Evolutionary conservation across 2,113 vertebrate genomes (phyloP).

Genomic region (Ptyas mucosa): DNA sequence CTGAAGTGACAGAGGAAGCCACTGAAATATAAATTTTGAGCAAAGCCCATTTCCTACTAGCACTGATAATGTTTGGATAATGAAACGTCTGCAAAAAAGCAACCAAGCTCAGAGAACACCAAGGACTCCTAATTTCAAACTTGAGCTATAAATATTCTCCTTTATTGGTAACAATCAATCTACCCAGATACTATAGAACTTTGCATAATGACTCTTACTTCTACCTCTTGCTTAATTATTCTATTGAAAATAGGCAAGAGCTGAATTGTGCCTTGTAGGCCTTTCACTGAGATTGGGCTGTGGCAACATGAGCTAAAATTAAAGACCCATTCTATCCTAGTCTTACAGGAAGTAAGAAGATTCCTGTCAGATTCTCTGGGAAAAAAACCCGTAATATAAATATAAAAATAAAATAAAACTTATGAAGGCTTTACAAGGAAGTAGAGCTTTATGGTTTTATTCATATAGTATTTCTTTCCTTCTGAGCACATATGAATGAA

Average conservation of each 20-base stretch:
- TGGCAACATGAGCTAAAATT: background rate
- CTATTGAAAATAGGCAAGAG: background rate
- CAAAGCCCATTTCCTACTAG: background rate
- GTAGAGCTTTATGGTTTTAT: background rate
- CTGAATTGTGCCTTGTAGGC: background rate
- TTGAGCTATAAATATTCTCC: background rate
- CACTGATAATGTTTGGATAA: background rate
- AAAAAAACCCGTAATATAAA: background rate
- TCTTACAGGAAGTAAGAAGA: background rate
- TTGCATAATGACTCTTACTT: background rate
- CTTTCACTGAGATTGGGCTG: background rate
- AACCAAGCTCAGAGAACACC: background rate
- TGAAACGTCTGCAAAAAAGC: background rate
- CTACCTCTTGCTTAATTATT: background rate
- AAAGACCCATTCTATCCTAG: background rate
- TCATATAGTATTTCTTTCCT: background rate
- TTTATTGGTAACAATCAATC: background rate
- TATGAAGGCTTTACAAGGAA: background rate
- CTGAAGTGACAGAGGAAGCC: background rate
- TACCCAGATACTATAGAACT: background rate
- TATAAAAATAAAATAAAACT: background rate
- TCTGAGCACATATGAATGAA: background rate
- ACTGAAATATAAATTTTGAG: background rate
- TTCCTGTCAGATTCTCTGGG: background rate
- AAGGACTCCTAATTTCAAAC: background rate